phyloP scores from a whole-genome alignment of 1,140 invertebrate species.

The Drosophila nigrodunni region DNA sequence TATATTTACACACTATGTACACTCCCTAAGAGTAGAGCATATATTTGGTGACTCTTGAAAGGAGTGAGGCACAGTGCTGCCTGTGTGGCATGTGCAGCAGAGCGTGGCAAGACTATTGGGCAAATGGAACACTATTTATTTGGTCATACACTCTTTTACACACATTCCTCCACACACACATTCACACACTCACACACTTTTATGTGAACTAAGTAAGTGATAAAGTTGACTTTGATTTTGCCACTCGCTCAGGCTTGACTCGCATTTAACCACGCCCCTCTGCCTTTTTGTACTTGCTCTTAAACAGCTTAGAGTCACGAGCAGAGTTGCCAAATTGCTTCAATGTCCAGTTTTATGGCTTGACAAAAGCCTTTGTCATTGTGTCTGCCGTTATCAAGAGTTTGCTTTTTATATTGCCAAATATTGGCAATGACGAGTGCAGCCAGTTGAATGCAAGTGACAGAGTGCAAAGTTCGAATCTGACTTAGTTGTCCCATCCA shows the following conservation, averaged over 20 bases:
- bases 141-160: conserved; percentile 7
- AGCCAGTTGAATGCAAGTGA: conserved; percentile 6
- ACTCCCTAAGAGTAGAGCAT: conserved; percentile 63
- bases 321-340: conserved; percentile 63
- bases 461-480: background rate
- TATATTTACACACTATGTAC: conserved; percentile 8
- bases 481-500: background rate
- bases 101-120: conserved; percentile 57
- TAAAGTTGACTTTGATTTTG: conserved; percentile 77
- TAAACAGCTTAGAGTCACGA: conserved; percentile 22
- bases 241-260: conserved; percentile 50
- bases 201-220: conserved; percentile 72
- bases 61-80: conserved; percentile 6
- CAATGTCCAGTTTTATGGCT: conserved; percentile 72
- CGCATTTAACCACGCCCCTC: conserved; percentile 15
- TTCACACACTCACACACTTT: conserved; percentile 11
- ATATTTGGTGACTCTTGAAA: conserved; percentile 66
- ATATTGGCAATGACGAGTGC: conserved; percentile 38
- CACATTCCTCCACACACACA: background rate
- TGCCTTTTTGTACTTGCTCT: background rate
- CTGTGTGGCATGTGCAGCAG: conserved; percentile 69
- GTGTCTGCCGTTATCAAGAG: conserved; percentile 36
- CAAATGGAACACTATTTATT: conserved; percentile 76
- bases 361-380: conserved; percentile 41
- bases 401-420: conserved; percentile 30